Percentiles rank a stretch among this genome's conserved stretches.
phyloP scores from a whole-genome alignment of 2,888 invertebrate genomes.

The Falcaria lacertinaria region DNA sequence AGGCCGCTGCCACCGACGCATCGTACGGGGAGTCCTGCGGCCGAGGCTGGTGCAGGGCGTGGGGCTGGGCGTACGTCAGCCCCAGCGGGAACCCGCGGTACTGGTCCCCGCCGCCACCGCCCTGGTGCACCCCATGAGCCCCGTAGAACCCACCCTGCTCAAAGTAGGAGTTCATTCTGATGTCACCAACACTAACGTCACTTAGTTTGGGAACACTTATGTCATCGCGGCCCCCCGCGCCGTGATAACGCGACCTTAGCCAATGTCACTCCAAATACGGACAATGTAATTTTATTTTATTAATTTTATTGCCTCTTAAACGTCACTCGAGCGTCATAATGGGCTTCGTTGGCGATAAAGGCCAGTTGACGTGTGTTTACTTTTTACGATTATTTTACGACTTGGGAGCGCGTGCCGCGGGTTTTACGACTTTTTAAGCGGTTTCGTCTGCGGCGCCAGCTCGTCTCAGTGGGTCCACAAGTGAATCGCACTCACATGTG shows the following conservation, averaged over 20 bases:
- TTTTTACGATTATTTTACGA: conserved; percentile 80
- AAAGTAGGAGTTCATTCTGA: conserved; percentile 96
- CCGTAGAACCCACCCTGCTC: conserved; percentile 98
- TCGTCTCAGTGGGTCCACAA: conserved; percentile 41
- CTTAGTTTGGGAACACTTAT: conserved; percentile 70
- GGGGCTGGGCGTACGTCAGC: conserved; percentile 91
- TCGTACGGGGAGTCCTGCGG: conserved; percentile 96
- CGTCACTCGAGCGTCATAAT: conserved; percentile 79
- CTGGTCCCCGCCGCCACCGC: conserved; percentile 86
- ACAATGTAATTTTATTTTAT: conserved; percentile 71
- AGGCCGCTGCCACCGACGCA: conserved; percentile 92
- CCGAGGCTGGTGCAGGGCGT: conserved; percentile 86
- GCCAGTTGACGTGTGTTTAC: conserved; percentile 76
- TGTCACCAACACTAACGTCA: conserved; percentile 71
- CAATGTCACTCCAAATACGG: conserved; percentile 69
- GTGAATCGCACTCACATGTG: conserved; percentile 18
- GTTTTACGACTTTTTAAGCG: conserved; percentile 77
- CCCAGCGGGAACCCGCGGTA: conserved; percentile 93
- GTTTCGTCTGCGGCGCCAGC: conserved; percentile 54
- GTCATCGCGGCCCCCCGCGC: conserved; percentile 73
- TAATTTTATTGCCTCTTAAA: conserved; percentile 78
- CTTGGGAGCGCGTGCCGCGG: conserved; percentile 70
- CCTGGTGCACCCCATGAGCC: conserved; percentile 90
- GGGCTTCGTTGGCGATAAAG: conserved; percentile 75
- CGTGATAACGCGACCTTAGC: conserved; percentile 74